Evolutionary conservation across 1,140 invertebrate species (phyloP), one percentile per base, ranked within the genome.

Genomic region (Varroa destructor): DNA sequence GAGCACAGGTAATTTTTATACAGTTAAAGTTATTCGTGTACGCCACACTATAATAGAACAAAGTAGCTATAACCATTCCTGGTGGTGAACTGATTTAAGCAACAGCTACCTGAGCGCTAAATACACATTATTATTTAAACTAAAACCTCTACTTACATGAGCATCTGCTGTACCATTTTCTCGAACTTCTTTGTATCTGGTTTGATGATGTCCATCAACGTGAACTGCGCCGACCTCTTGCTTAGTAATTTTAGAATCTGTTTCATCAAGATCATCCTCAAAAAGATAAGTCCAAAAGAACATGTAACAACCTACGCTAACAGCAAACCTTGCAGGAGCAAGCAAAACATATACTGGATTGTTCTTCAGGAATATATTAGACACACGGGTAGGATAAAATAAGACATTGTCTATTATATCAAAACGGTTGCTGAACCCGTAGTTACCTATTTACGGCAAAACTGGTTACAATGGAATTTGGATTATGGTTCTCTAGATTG

Each of bases 101-200:
- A 25, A 25, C 25, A 25, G 25, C 25, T 25, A 25, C 25, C 25
- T 25, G 25, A 25, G 25, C 25, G 25, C 25, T 25, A 25, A 25
- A 25, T 25, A 25, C 25, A 25, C 25, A 25, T 25, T 25, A 25
- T 25, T 25, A 25, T 25, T 25, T 25, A 25, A 25, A 25, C 25
- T 25, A 25, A 25, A 25, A 25, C 4, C 4, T 8, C 10, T 36
- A 14, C 61, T 25, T 40, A 67, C 61, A 14, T 67, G 14, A 67
- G 61, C 61, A 67, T 67, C 46, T 67, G 61, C 36, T 67, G 61
- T 12, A 67, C 40, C 12, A 67, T 12, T 37, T 67, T 40, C 40
- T 67, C 46, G 61, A 67, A 67, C 36, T 67, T 67, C 40, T 67
- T 67, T 10, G 61, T 1, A 12, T 67, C 61, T 12, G 61, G 61